phyloP scores from a whole-genome alignment of 2,113 vertebrate genomes.

The Raja brachyura region DNA sequence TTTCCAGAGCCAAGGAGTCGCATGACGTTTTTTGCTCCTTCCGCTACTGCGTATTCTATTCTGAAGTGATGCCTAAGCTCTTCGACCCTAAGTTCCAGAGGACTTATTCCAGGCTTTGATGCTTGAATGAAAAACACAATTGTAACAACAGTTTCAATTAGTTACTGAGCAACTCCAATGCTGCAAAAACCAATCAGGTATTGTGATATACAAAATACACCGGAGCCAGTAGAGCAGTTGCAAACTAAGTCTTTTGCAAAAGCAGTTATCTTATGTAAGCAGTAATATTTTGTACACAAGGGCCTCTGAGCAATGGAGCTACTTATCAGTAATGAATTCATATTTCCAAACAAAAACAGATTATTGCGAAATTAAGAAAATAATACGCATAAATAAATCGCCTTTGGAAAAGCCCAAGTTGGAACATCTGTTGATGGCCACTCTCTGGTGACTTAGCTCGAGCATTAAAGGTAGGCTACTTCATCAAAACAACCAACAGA shows the following conservation, averaged over 20 bases:
- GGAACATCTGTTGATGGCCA: neutral
- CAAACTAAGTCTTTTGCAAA: neutral
- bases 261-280: neutral
- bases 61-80: conserved; percentile 92
- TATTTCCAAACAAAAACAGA: neutral
- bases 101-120: conserved; percentile 94
- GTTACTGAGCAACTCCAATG: neutral
- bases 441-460: neutral
- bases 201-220: neutral
- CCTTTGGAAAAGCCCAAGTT: neutral
- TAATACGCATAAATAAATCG: neutral
- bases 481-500: neutral
- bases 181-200: neutral
- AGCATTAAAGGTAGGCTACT: neutral
- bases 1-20: conserved; percentile 92
- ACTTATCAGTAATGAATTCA: neutral
- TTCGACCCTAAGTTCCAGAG: conserved; percentile 93
- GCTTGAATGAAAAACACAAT: conserved; percentile 38
- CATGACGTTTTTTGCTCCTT: conserved; percentile 98
- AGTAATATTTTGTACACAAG: neutral
- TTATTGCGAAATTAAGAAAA: neutral
- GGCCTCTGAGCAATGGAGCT: neutral
- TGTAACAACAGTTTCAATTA: neutral
- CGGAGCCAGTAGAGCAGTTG: neutral
- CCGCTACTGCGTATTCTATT: conserved; percentile 95